Base-by-base conservation (phyloP, 2,113 vertebrate species). In the Azemiops feae region DNA sequence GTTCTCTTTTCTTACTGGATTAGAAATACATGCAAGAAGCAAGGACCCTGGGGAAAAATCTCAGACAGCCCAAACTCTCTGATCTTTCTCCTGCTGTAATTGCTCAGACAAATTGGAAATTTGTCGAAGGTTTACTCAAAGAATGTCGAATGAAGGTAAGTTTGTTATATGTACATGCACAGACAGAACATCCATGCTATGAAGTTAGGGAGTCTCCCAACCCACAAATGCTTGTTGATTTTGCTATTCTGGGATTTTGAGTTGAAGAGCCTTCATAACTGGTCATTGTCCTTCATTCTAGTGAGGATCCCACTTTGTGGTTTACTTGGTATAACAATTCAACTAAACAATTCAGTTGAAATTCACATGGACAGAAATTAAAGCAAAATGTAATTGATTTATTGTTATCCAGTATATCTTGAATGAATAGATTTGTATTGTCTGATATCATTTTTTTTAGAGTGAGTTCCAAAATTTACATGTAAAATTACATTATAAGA, bases 81-180 rank as follows among this genome's bases (percentile, higher is more conserved):
- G 98, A 99, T 96, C 97, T 98, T 12, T 99, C 99, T 54, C 99
- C 99, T 39, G 98, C 98, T 60, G 98, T 99, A 87, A 98, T 99
- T 96, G 98, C 98, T 1, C 98, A 99, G 94, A 99, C 99, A 94
- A 99, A 99, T 97, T 97, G 98, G 45, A 99, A 99, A 96, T 99
- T 99, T 93, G 99, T 99, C 12, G 98, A 99, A 96, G 99, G 99
- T 47, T 96, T 99, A 91, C 97, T 99, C 94, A 99, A 98, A 93
- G 99, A 99, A 97, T 99, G 99, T 96, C 98, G 99, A 91, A 98
- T 99, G 97, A 99, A 99, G 99, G 99, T 99, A 96, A 39, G 5
- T 30, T 58, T 50, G 11, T 81, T 81, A 2, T 39, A 39, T 20
- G 69, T 39, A 81, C 1, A 3, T 81, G 69, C 27, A 16, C 90